phyloP scores from a whole-genome alignment of 2,888 invertebrate genomes.

The Volucella inflata region DNA sequence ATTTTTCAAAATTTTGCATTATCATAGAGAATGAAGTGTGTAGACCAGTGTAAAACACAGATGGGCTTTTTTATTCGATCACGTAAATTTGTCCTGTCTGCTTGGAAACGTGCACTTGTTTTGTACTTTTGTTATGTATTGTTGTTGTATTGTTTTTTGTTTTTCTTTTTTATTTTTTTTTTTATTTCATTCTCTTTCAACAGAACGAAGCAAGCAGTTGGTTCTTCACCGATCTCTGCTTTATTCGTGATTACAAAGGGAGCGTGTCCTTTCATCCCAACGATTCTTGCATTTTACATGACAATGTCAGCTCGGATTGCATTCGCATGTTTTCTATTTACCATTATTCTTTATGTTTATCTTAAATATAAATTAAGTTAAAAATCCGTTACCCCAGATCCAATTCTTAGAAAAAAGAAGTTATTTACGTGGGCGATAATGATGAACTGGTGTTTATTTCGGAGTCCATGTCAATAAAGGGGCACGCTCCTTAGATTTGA shows the following conservation, averaged over 20 bases:
- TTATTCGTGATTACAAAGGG: constrained; percentile 81
- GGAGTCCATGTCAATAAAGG: background rate
- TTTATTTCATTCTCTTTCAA: constrained; percentile 69
- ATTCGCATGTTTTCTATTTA: constrained; percentile 81
- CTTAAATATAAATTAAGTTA: constrained; percentile 67
- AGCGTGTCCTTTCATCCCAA: constrained; percentile 82
- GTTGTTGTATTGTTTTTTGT: constrained; percentile 60
- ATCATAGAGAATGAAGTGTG: constrained; percentile 31
- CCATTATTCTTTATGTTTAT: constrained; percentile 76
- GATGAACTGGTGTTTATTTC: constrained; percentile 33
- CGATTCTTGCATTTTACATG: constrained; percentile 81
- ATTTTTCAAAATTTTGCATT: constrained; percentile 54
- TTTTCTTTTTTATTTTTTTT: constrained; percentile 41
- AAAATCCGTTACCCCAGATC: constrained; percentile 58
- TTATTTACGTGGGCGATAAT: constrained; percentile 18
- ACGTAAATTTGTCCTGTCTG: constrained; percentile 28
- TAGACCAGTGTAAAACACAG: constrained; percentile 11
- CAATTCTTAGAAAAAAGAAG: constrained; percentile 35
- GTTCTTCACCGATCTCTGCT: constrained; percentile 77
- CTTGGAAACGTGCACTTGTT: constrained; percentile 24
- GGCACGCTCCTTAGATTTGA: constrained; percentile 43
- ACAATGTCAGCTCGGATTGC: constrained; percentile 82
- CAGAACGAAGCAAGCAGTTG: constrained; percentile 78
- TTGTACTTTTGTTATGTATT: constrained; percentile 30
- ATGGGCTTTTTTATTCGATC: constrained; percentile 32